phyloP scores from a whole-genome alignment of 2,888 invertebrate species.

The Mythimna loreyi region DNA sequence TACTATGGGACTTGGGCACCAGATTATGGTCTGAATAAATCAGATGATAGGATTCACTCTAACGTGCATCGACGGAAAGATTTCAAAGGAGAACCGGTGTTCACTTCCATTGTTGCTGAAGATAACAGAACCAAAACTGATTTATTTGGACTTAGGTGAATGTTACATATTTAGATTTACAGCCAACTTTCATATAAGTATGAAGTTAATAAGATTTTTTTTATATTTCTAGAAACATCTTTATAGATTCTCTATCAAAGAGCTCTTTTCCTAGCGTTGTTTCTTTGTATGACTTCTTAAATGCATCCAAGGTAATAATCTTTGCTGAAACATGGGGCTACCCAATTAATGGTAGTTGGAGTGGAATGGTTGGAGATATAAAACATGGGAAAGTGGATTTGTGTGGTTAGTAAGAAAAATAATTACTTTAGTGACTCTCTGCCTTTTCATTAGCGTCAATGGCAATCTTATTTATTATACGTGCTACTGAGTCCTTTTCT shows the following conservation, averaged over 20 bases:
- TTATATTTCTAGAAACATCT: constrained; percentile 68
- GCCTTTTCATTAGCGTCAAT: neutral
- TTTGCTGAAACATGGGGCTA: constrained; percentile 80
- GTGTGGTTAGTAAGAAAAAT: constrained; percentile 67
- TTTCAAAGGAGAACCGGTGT: constrained; percentile 66
- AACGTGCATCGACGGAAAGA: constrained; percentile 74
- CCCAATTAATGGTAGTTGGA: constrained; percentile 76
- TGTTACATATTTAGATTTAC: neutral
- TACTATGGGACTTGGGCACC: constrained; percentile 76
- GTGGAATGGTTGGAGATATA: constrained; percentile 79
- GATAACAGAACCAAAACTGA: constrained; percentile 72
- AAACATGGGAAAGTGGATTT: constrained; percentile 76
- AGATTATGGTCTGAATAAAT: constrained; percentile 67
- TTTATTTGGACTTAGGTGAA: constrained; percentile 69
- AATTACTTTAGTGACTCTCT: neutral
- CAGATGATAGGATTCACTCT: constrained; percentile 57
- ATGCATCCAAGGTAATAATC: constrained; percentile 70
- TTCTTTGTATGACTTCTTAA: constrained; percentile 76
- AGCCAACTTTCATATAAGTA: no score
- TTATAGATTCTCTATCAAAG: constrained; percentile 70
- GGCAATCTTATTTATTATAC: neutral
- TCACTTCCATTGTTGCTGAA: constrained; percentile 63
- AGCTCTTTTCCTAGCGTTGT: constrained; percentile 67
- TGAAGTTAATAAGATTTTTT: neutral
- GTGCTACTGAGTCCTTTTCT: no score